Percentiles rank a stretch among this genome's conserved stretches.
These are phyloP conservation scores for Plusia festucae DNA, from an alignment of 2,888 invertebrate species.

Conservation along the genomic window DNA sequence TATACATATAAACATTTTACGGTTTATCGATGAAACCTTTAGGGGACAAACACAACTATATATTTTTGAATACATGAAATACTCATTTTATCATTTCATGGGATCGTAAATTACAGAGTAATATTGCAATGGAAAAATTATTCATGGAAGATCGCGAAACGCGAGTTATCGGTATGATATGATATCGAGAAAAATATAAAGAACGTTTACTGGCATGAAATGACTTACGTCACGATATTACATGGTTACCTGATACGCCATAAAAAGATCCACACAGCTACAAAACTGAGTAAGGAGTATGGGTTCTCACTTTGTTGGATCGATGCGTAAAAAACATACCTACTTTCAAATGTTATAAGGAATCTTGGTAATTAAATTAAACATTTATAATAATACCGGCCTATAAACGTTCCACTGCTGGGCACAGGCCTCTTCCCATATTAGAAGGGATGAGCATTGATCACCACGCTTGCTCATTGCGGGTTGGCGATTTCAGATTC, in stretches of 20 bases:
- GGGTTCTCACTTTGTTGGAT: not conserved
- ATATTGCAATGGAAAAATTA: slow-evolving; percentile 18
- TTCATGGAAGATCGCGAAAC: slow-evolving; percentile 1
- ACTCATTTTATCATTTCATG: slow-evolving; percentile 49
- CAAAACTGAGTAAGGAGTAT: slow-evolving; percentile 2
- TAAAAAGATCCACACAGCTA: slow-evolving; percentile 2
- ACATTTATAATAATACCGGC: no score
- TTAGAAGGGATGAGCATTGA: no score
- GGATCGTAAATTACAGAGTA: slow-evolving; percentile 46
- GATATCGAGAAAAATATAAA: slow-evolving; percentile 8
- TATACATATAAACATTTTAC: slow-evolving; percentile 70
- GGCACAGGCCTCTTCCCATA: no score
- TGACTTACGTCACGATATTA: slow-evolving; percentile 5
- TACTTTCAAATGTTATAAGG: not conserved
- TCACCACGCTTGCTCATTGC: no score
- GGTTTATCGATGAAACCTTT: slow-evolving; percentile 64
- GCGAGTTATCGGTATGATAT: slow-evolving; percentile 2
- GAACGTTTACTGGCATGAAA: slow-evolving; percentile 3
- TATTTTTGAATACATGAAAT: slow-evolving; percentile 49
- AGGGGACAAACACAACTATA: slow-evolving; percentile 42
- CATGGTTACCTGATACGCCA: slow-evolving; percentile 3
- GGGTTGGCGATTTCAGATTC: no score
- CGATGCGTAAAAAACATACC: not conserved
- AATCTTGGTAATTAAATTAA: no score
- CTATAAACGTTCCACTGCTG: no score